Base-by-base conservation (phyloP, 2,888 invertebrate genomes). In the Dolichomitus sp. region DNA sequence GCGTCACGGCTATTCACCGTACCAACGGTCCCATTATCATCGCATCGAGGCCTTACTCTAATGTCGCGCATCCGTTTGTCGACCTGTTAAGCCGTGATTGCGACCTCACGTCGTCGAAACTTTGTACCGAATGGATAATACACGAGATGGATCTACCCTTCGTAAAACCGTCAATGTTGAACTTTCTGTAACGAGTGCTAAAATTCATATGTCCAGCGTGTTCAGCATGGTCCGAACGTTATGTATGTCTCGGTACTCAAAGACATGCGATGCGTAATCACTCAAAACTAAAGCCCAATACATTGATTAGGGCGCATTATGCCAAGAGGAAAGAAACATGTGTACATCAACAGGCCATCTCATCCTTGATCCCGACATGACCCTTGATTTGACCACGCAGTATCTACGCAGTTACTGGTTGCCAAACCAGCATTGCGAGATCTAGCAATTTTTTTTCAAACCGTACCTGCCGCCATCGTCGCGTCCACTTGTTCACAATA, bases 21-120 rank as follows among this genome's bases (percentile, higher is more conserved):
- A 83, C 52, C 66, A 66, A 54, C 30, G 45, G 85, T 33, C 85
- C 87, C 85, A 91, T 92, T 92, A 90, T 90, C 89, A 88, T 91
- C 91, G 91, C 89, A 90, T 90, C 90, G 85, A 75, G 88, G 87
- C 86, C 59, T 76, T 86, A 65, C 80, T 87, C 88, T 92, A 91
- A 92, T 92, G 89, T 85, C 87, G 82, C 79, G 83, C 87, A 90
- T 91, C 91, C 91, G 91, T 76, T 83, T 63, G 69, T 42, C 72
- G 59, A 48, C 19, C 50, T 19, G 48, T 19, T 54, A 33, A 57
- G 50, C 30, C 9, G 37, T 76, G 40, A 76, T 73, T 76, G 68
- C 54, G 54, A 61, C 40, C 45, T 69, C 54, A 30, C 52, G 30
- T 78, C 77, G 19, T 45, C 69, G 50, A 42, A 79, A 54, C 17